A percentile compares a stretch with the other conserved stretches of the same genome.
Evolutionary conservation across 2,888 invertebrate genomes (phyloP).

Genomic region (Eupithecia vulgata): DNA sequence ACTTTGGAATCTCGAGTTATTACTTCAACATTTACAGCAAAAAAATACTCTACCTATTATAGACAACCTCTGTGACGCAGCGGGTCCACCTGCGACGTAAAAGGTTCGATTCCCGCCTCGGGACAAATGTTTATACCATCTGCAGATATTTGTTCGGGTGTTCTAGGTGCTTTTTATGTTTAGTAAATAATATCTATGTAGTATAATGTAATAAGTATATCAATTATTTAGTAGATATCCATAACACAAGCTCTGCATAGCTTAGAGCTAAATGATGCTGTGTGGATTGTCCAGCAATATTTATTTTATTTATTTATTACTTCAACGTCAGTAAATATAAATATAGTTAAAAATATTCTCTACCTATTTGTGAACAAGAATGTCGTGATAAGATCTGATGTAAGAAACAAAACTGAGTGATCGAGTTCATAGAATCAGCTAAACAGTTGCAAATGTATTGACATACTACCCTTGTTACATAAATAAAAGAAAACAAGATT

Average conservation of each 20-base stretch:
- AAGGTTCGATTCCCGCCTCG: background rate
- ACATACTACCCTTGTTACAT: slow-evolving; percentile 49
- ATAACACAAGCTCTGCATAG: background rate
- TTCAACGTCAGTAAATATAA: background rate
- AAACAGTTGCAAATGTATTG: slow-evolving; percentile 41
- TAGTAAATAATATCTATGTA: too few species aligned
- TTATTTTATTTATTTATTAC: background rate
- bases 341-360: background rate
- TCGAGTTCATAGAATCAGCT: slow-evolving; percentile 26
- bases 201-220: too few species aligned
- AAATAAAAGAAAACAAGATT: slow-evolving; percentile 48
- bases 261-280: background rate
- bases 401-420: slow-evolving; percentile 14
- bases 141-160: background rate
- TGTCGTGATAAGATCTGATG: slow-evolving; percentile 19
- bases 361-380: slow-evolving; percentile 9
- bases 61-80: background rate
- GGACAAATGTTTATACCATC: background rate
- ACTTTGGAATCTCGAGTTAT: background rate
- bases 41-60: background rate
- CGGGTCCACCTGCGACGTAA: background rate
- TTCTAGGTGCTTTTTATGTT: too few species aligned
- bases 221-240: background rate
- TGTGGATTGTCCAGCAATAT: background rate
- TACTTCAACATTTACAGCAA: background rate